phyloP scores from a whole-genome alignment of 2,113 vertebrate genomes.

The Aythya baeri region DNA sequence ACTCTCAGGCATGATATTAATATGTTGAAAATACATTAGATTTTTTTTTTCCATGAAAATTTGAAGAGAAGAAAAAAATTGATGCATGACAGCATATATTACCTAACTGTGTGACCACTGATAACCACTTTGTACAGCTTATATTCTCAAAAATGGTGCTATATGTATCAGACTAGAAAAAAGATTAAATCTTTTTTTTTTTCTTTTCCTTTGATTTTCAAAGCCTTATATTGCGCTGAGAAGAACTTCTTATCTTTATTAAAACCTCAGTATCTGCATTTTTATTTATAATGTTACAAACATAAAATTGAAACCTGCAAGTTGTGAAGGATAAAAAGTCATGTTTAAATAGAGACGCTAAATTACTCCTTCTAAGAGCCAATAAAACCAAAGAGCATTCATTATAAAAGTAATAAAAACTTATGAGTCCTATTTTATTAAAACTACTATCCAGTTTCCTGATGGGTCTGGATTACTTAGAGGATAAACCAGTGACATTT shows the following conservation, averaged over 20 bases:
- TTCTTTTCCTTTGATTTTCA: conserved; percentile 24
- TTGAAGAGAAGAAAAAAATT: neutral
- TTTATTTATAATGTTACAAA: conserved; percentile 65
- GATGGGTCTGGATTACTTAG: conserved; percentile 60
- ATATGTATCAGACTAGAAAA: conserved; percentile 18
- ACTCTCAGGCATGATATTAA: neutral
- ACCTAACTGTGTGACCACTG: neutral
- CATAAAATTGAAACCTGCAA: conserved; percentile 69
- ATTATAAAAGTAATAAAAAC: conserved; percentile 81
- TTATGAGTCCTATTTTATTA: conserved; percentile 79
- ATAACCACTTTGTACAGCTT: conserved; percentile 42
- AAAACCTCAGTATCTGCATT: conserved; percentile 68
- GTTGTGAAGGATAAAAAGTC: conserved; percentile 76
- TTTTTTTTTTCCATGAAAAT: conserved; percentile 12
- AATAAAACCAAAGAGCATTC: conserved; percentile 79
- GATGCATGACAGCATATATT: conserved; percentile 16
- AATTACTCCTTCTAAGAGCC: conserved; percentile 75
- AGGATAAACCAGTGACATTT: conserved; percentile 60
- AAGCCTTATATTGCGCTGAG: conserved; percentile 1
- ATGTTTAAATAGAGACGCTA: conserved; percentile 76
- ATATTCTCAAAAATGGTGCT: conserved; percentile 5
- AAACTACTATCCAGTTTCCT: conserved; percentile 75
- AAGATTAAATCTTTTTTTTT: conserved; percentile 20
- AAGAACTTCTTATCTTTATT: conserved; percentile 66
- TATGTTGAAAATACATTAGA: neutral